phyloP scores from a whole-genome alignment of 2,113 vertebrate genomes.

The Eurystomus gularis region DNA sequence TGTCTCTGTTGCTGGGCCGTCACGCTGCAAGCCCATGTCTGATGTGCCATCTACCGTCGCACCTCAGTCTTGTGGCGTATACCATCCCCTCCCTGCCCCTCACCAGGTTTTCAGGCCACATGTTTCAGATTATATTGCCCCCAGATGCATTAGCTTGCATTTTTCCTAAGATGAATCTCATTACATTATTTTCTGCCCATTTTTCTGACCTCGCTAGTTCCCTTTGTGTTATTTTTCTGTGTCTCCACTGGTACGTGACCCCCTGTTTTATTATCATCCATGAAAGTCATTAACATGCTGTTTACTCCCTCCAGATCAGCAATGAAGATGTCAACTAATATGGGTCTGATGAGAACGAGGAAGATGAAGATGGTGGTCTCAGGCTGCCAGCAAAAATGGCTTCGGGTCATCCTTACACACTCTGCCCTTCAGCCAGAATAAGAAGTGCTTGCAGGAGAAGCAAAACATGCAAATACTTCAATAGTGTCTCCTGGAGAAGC shows the following conservation, averaged over 20 bases:
- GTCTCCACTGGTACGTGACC: neutral
- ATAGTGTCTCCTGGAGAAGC: neutral
- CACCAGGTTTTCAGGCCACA: neutral
- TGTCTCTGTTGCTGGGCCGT: neutral
- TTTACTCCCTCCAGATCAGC: conserved; percentile 16
- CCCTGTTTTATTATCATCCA: neutral
- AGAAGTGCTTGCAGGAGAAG: neutral
- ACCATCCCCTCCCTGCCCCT: rapidly evolving
- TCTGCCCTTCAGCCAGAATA: neutral
- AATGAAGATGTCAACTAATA: neutral
- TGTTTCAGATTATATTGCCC: neutral
- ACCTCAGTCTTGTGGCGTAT: rapidly evolving
- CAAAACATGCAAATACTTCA: neutral
- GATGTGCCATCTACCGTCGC: neutral
- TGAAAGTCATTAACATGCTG: neutral
- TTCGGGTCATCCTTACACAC: neutral
- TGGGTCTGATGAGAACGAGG: neutral
- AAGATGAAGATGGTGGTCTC: neutral
- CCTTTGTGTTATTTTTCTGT: neutral
- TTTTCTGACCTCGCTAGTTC: neutral
- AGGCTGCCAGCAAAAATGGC: neutral
- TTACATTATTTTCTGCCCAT: neutral
- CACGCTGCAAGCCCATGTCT: neutral
- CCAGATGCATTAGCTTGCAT: neutral
- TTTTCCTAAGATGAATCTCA: neutral